phyloP scores from a whole-genome alignment of 2,797 vertebrate species.

The Parauchenoglanis punctatus region DNA sequence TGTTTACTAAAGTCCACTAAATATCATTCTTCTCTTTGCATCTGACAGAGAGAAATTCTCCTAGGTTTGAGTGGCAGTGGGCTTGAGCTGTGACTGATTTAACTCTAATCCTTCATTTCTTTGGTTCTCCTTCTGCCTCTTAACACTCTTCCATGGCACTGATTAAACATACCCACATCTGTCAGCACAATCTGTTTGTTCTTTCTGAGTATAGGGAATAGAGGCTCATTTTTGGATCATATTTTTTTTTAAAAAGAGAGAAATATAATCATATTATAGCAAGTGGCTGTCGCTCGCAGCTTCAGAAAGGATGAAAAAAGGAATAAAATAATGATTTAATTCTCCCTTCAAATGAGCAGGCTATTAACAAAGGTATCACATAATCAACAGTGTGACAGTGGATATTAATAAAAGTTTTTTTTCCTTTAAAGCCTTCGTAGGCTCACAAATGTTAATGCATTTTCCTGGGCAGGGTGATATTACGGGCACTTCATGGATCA shows the following conservation, averaged over 20 bases:
- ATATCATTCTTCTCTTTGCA: background rate
- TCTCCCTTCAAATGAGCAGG: conserved; percentile 32
- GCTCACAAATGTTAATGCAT: conserved; percentile 51
- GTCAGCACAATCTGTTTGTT: conserved; percentile 64
- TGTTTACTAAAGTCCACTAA: background rate
- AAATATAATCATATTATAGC: conserved; percentile 22
- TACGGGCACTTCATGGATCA: conserved; percentile 57
- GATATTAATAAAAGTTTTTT: conserved; percentile 53
- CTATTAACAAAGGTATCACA: conserved; percentile 48
- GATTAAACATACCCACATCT: conserved; percentile 23
- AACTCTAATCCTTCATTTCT: conserved; percentile 23
- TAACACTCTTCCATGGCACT: conserved; percentile 13
- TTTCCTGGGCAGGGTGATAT: conserved; percentile 55
- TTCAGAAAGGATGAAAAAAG: conserved; percentile 11
- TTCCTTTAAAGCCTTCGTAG: conserved; percentile 51
- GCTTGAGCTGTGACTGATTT: conserved; percentile 23
- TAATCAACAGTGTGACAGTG: conserved; percentile 47
- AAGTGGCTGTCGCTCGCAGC: conserved; percentile 51
- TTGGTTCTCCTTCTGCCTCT: conserved; percentile 12
- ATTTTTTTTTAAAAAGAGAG: background rate
- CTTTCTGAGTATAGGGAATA: conserved; percentile 62
- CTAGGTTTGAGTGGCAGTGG: background rate
- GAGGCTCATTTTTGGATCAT: conserved; percentile 11
- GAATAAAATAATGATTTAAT: conserved; percentile 66
- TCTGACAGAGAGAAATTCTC: conserved; percentile 5